Conservation (phyloP, 2,113 vertebrate genomes). For the Hypanus sabinus region DNA sequence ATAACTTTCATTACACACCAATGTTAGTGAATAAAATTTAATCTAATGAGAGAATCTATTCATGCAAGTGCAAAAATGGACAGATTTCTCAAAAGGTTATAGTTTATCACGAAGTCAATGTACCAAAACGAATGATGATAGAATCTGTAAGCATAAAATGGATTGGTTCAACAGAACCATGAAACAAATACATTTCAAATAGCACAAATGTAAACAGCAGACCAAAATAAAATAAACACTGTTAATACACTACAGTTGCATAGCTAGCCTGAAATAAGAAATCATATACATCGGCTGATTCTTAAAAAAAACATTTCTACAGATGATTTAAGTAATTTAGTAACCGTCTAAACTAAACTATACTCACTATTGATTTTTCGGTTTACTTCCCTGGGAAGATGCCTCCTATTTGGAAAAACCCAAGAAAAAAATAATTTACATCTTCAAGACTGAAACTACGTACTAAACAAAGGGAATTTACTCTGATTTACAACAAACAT, state of each 20-base stretch:
- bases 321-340: neutral
- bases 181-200: neutral
- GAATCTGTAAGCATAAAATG: neutral
- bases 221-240: neutral
- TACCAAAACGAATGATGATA: neutral
- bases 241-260: neutral
- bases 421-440: conserved; percentile 4
- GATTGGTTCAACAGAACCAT: neutral
- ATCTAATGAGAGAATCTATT: neutral
- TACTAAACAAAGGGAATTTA: neutral
- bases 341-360: conserved; percentile 7
- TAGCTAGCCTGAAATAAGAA: neutral
- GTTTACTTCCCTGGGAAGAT: neutral
- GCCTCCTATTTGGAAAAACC: neutral
- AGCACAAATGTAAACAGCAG: neutral
- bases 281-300: neutral
- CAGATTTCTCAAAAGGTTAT: neutral
- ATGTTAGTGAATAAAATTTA: neutral
- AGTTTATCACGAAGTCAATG: neutral
- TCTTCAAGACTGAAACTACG: neutral
- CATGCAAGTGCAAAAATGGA: neutral
- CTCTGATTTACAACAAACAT: neutral
- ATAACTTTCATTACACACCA: neutral
- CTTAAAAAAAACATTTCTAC: neutral
- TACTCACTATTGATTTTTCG: conserved; percentile 35